Evolutionary conservation across 1,140 invertebrate genomes (phyloP).

Genomic region (Halesus radiatus): DNA sequence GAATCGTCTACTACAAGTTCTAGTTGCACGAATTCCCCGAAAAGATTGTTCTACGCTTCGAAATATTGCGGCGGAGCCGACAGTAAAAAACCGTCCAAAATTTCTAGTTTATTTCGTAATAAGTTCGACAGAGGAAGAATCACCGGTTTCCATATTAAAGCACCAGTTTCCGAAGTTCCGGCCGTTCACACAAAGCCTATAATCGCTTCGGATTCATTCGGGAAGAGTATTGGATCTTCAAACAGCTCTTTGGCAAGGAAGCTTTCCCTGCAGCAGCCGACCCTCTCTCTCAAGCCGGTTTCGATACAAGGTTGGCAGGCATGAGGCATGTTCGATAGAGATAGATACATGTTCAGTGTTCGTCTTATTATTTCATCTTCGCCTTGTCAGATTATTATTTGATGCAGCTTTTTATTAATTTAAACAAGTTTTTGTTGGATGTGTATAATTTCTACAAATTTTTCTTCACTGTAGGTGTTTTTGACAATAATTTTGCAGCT

Average conservation of each 20-base stretch:
- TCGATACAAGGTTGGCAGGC: slow-evolving; percentile 64
- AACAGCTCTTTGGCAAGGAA: slow-evolving; percentile 59
- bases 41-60: slow-evolving; percentile 70
- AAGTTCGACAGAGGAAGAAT: slow-evolving; percentile 55
- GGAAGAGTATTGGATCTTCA: slow-evolving; percentile 24
- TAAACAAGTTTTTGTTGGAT: slow-evolving; percentile 4
- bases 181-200: slow-evolving; percentile 2
- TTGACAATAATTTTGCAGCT: slow-evolving; percentile 29
- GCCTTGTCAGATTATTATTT: not conserved
- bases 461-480: slow-evolving; percentile 38
- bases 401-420: slow-evolving; percentile 8
- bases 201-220: slow-evolving; percentile 2
- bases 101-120: slow-evolving; percentile 52
- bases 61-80: slow-evolving; percentile 58
- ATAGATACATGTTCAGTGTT: slow-evolving; percentile 18
- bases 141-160: slow-evolving; percentile 22
- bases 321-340: slow-evolving; percentile 39
- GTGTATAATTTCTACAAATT: slow-evolving; percentile 36
- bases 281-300: slow-evolving; percentile 66
- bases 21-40: slow-evolving; percentile 77
- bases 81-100: slow-evolving; percentile 30
- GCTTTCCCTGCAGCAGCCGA: slow-evolving; percentile 62
- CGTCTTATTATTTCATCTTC: slow-evolving; percentile 16
- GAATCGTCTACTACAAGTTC: slow-evolving; percentile 77
- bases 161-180: not conserved